Conservation (phyloP, 2,888 invertebrate genomes). For the Calameuta filiformis region DNA sequence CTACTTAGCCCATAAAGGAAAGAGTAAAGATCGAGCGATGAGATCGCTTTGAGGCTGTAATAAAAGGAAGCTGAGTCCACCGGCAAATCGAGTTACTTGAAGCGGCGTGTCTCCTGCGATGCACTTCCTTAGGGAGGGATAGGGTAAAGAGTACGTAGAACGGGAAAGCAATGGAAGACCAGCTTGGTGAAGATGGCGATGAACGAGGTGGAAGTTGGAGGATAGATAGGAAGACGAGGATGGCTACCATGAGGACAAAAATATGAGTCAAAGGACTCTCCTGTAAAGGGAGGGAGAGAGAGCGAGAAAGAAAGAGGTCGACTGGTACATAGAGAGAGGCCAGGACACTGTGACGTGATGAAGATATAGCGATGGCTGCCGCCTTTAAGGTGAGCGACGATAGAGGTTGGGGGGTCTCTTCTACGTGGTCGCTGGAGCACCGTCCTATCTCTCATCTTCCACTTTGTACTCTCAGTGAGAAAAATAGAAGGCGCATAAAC, state of each 20-base stretch:
- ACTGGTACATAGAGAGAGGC: background rate
- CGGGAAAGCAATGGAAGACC: background rate
- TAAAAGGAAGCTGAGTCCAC: slow-evolving; percentile 48
- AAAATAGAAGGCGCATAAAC: slow-evolving; percentile 23
- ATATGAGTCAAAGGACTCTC: slow-evolving; percentile 29
- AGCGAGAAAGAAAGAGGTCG: background rate
- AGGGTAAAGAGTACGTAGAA: background rate
- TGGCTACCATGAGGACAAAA: slow-evolving; percentile 23
- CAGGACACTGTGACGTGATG: slow-evolving; percentile 33
- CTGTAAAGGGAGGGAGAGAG: background rate
- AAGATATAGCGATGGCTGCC: slow-evolving; percentile 36
- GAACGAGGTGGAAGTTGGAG: slow-evolving; percentile 10
- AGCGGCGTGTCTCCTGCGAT: slow-evolving; percentile 4
- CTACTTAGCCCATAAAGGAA: background rate
- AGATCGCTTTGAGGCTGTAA: slow-evolving; percentile 55
- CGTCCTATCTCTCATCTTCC: slow-evolving; percentile 40
- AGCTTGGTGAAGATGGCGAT: background rate
- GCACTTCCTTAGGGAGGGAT: slow-evolving; percentile 3
- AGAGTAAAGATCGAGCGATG: slow-evolving; percentile 26
- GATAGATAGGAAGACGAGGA: slow-evolving; percentile 11
- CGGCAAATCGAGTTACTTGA: slow-evolving; percentile 52
- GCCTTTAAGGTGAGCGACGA: slow-evolving; percentile 5
- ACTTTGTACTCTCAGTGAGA: slow-evolving; percentile 36
- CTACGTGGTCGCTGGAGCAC: background rate
- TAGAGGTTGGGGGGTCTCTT: background rate